phyloP scores from a whole-genome alignment of 2,113 vertebrate genomes.

The Vimba vimba region DNA sequence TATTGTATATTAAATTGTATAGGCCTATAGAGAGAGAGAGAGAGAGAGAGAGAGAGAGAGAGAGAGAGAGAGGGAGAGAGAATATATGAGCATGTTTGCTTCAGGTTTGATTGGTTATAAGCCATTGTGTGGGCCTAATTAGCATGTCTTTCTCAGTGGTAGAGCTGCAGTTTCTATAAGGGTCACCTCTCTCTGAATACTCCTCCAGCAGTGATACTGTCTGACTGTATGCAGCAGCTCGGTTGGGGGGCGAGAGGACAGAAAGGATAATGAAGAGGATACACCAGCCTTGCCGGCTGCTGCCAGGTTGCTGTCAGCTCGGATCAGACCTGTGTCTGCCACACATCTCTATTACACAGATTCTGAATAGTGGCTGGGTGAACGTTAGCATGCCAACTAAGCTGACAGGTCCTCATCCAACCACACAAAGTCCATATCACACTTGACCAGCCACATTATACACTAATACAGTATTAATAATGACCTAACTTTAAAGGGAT shows the following conservation, averaged over 20 bases:
- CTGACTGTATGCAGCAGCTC: conserved; percentile 18
- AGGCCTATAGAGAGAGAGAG: too few relatives aligned
- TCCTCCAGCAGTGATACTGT: conserved; percentile 37
- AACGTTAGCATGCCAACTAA: conserved; percentile 57
- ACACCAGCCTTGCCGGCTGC: conserved; percentile 46
- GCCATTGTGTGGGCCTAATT: conserved; percentile 32
- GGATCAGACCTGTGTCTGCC: conserved; percentile 54
- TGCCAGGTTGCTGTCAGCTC: conserved; percentile 63
- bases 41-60: too few relatives aligned
- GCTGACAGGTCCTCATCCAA: conserved; percentile 56
- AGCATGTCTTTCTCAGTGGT: conserved; percentile 12
- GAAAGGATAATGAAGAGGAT: conserved; percentile 49
- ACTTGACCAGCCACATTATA: background rate
- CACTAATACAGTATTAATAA: background rate
- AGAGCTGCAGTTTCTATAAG: background rate
- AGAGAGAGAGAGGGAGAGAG: too few relatives aligned
- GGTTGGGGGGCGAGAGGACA: conserved; percentile 35
- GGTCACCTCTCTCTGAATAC: conserved; percentile 44
- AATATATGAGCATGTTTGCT: background rate
- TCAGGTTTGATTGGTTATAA: conserved; percentile 2
- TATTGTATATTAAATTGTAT: too few relatives aligned
- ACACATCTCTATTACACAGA: conserved; percentile 58
- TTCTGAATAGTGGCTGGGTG: conserved; percentile 22
- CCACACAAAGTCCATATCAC: conserved; percentile 45
- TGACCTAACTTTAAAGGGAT: background rate